Percentiles rank a stretch among this genome's conserved stretches.
Conservation (phyloP, 2,888 invertebrate genomes). For the Anoplius nigerrimus region DNA sequence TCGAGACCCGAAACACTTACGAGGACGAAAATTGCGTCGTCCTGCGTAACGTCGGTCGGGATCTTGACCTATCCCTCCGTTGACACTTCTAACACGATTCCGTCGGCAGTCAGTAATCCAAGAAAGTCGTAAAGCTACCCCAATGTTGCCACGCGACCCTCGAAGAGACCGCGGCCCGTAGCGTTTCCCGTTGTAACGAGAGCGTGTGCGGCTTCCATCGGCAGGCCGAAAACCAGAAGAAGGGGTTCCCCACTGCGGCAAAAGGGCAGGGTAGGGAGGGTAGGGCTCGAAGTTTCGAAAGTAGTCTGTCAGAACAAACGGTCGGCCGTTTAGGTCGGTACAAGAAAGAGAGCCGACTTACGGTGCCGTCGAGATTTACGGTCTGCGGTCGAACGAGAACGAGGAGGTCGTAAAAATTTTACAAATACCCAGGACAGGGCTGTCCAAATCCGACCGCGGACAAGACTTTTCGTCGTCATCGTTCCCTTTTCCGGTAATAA, state of each 20-base stretch:
- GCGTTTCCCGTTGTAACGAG: conserved; percentile 26
- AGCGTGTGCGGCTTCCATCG: no score
- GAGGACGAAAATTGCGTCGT: no score
- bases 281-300: conserved; percentile 41
- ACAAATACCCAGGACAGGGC: conserved; percentile 1
- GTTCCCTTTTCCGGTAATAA: conserved; percentile 22
- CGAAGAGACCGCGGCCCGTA: conserved; percentile 21
- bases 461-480: conserved; percentile 7
- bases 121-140: conserved; percentile 51
- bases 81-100: conserved; percentile 15
- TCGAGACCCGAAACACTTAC: no score
- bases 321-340: neutral
- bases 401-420: conserved; percentile 43
- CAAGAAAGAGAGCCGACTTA: conserved; percentile 36
- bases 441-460: conserved; percentile 23
- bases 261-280: conserved; percentile 20
- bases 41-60: no score
- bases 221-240: neutral
- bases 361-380: conserved; percentile 41
- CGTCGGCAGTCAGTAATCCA: conserved; percentile 31
- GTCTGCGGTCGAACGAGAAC: conserved; percentile 19
- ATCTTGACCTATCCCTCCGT: conserved; percentile 38
- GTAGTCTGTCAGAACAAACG: conserved; percentile 30
- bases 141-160: conserved; percentile 47
- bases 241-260: no score